Evolutionary conservation across 2,797 vertebrate species (phyloP).

Genomic region (Avahi laniger): DNA sequence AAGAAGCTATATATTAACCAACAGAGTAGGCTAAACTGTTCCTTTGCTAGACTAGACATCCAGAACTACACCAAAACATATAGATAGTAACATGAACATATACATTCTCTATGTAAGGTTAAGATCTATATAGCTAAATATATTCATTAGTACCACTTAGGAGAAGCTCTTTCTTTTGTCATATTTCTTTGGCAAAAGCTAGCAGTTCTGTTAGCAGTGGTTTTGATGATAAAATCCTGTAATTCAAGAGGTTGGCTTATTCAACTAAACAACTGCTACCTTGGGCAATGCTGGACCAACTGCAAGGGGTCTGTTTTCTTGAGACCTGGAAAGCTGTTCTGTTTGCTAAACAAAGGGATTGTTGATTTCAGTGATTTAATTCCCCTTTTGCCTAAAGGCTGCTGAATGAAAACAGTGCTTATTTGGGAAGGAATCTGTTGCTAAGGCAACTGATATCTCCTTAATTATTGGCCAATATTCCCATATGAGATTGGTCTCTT

Average conservation of each 20-base stretch:
- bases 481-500: conserved; percentile 74
- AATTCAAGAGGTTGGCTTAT: conserved; percentile 74
- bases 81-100: background rate
- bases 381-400: conserved; percentile 76
- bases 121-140: conserved; percentile 43
- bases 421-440: conserved; percentile 81
- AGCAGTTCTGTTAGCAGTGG: conserved; percentile 59
- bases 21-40: background rate
- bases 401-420: conserved; percentile 76
- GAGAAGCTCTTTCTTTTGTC: conserved; percentile 64
- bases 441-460: conserved; percentile 79
- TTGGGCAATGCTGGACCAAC: conserved; percentile 62
- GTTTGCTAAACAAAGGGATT: conserved; percentile 80
- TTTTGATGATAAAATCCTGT: conserved; percentile 72
- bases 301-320: conserved; percentile 74
- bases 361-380: conserved; percentile 80
- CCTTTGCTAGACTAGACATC: background rate
- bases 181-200: conserved; percentile 67
- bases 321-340: conserved; percentile 76
- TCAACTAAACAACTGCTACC: conserved; percentile 66
- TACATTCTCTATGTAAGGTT: background rate
- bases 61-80: background rate
- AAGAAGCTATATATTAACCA: conserved; percentile 20
- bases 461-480: conserved; percentile 80
- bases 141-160: conserved; percentile 61